Evolutionary conservation across 2,888 invertebrate genomes (phyloP), one percentile per base, ranked within the genome.

Genomic region (Hydrotaea cyrtoneurina): DNA sequence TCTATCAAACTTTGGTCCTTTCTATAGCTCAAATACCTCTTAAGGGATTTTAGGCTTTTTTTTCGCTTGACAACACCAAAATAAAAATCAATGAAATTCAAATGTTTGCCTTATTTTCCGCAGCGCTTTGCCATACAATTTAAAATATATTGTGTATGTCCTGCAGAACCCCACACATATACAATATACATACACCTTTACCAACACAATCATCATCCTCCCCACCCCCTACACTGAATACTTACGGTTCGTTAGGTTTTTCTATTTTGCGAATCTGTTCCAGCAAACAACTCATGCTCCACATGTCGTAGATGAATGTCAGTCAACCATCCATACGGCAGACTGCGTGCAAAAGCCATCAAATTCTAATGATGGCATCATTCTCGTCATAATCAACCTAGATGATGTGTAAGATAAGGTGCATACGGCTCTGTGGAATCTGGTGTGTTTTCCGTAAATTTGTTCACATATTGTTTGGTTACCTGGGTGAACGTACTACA

Each of bases 281-380:
- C 1, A 43, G 39, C 64, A 39, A 39, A 36, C 36, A 64, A 17
- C 19, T n/a, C 17, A 31, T 11, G 11, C 23, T 13, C 43, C 39
- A 39, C 19, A 64, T 64, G 31, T 17, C 8, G 23, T 4, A 13
- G 17, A 17, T 64, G 36, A 31, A 19, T 21, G 8, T 23, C 55
- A 21, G 21, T 17, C 53, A 57, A 5, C 26, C 59, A 57, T 23
- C 11, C 57, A 23, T 59, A 62, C 43, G n/a, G 1, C 46, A 23
- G 46, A 43, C 69, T 69, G n/a, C 7, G 23, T 69, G 17, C 23
- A 46, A 69, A 69, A 69, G 19, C 69, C 69, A 46, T 69, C 46
- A 46, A 69, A 69, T 23, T 69, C 23, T 46, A 69, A 43, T 69
- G 69, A 69, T 19, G 23, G 23, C 46, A 69, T 69, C 69, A 66